phyloP scores from a whole-genome alignment of 2,797 vertebrate genomes.

The Percopsis omiscomaycus region DNA sequence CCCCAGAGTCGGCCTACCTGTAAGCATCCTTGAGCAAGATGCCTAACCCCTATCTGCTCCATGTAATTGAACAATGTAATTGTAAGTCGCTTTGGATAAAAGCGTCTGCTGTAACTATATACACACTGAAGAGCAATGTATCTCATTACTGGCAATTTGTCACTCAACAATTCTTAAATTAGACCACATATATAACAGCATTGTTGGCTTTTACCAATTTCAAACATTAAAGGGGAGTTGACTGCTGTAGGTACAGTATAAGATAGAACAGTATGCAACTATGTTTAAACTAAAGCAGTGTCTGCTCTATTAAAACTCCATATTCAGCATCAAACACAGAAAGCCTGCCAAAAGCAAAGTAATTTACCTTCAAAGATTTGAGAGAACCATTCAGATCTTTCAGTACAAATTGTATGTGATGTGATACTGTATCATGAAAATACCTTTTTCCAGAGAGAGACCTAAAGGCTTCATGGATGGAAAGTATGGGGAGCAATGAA shows the following conservation, averaged over 20 bases:
- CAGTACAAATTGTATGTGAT: constrained; percentile 36
- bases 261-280: constrained; percentile 57
- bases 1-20: too few species aligned
- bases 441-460: too few species aligned
- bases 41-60: too few species aligned
- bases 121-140: too few species aligned
- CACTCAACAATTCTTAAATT: too few species aligned
- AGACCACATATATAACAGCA: background rate
- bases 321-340: constrained; percentile 67
- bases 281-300: constrained; percentile 52
- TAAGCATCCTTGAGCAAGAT: too few species aligned
- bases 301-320: constrained; percentile 48
- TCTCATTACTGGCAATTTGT: too few species aligned
- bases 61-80: too few species aligned
- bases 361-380: constrained; percentile 65
- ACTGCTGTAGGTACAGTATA: constrained; percentile 59
- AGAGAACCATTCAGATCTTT: constrained; percentile 44
- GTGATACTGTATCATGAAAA: background rate
- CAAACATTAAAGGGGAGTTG: constrained; percentile 69
- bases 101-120: too few species aligned
- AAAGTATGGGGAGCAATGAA: too few species aligned
- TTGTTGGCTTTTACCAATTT: constrained; percentile 59
- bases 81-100: too few species aligned
- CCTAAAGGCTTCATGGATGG: too few species aligned
- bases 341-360: constrained; percentile 40